Percentiles rank a stretch among this genome's conserved stretches.
Conservation (phyloP, 2,888 invertebrate species). For the Phalera bucephala region DNA sequence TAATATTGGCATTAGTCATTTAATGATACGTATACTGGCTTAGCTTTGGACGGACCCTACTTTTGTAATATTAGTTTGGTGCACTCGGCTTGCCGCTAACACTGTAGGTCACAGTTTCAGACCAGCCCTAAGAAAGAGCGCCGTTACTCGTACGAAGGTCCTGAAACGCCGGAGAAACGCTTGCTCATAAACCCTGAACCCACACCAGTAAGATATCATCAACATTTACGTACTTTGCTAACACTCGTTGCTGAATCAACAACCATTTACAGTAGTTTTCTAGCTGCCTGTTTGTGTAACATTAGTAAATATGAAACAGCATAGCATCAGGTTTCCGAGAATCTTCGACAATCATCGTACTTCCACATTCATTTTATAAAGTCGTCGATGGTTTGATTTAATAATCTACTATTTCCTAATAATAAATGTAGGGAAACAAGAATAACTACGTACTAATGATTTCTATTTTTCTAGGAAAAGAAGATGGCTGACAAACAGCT, state of each 20-base stretch:
- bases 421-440: slow-evolving; percentile 7
- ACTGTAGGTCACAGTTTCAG: slow-evolving; percentile 73
- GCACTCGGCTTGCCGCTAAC: slow-evolving; percentile 54
- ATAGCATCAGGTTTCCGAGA: slow-evolving; percentile 10
- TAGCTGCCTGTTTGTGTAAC: slow-evolving; percentile 24
- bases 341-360: slow-evolving; percentile 11
- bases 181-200: slow-evolving; percentile 79
- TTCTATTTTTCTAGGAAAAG: slow-evolving; percentile 85
- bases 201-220: slow-evolving; percentile 72
- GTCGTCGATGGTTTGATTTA: slow-evolving; percentile 20
- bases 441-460: slow-evolving; percentile 47
- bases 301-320: slow-evolving; percentile 11
- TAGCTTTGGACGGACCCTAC: slow-evolving; percentile 31
- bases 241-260: slow-evolving; percentile 13
- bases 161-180: slow-evolving; percentile 76
- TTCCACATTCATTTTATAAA: background rate
- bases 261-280: slow-evolving; percentile 10
- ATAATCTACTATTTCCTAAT: slow-evolving; percentile 19
- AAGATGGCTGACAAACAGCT: slow-evolving; percentile 88
- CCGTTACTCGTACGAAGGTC: slow-evolving; percentile 72
- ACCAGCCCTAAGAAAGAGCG: slow-evolving; percentile 75
- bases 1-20: no score
- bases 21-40: no score
- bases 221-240: slow-evolving; percentile 21
- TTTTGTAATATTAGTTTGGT: slow-evolving; percentile 16